Base-by-base conservation (phyloP, 2,797 vertebrate genomes). In the Dendrocincla tyrannina region DNA sequence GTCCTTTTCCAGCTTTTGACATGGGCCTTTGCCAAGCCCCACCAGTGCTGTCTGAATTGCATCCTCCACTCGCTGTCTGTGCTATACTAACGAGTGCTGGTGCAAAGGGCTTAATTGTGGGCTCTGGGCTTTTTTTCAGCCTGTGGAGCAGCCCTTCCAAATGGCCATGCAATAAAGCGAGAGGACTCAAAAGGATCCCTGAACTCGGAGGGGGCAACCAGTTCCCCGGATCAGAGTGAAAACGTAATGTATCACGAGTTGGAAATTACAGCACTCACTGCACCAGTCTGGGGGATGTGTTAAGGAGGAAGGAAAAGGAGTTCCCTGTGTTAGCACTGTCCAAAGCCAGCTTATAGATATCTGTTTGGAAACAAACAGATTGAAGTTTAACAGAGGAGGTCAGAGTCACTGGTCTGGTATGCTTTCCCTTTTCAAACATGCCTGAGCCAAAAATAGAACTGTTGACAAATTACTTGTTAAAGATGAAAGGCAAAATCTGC, bases 131-230 rank as follows among this genome's bases (percentile, higher is more conserved):
- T 79, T 85, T 83, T 93, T 91, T 22, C 91, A 99, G 99, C 97
- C 67, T 97, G 97, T 5, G 95, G 94, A 22, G 66, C 94, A 37
- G 91, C 97, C 37, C 95, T 98, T 95, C 98, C 98, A 89, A 99
- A 99, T 37, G 99, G 99, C 80, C 98, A 98, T 6, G 20, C 93
- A 13, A 97, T 99, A 49, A 99, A 98, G 88, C 97, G 99, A 93
- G 99, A 99, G 42, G 99, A 99, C 97, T 99, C 99, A 1, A 98
- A 98, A 94, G 93, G 98, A 67, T 99, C 99, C 35, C 97, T 99
- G 83, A 98, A 98, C 72, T 98, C 98, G 25, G 99, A 99, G 62
- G 97, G 98, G 70, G 76, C 85, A 58, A 78, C 93, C 4, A 33
- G 96, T 89, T 98, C 97, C 28, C 94, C 88, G 1, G 98, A 98